These are phyloP conservation scores for Rotaria sp. DNA, from an alignment of 2,888 invertebrate species.

Conservation along the genomic window DNA sequence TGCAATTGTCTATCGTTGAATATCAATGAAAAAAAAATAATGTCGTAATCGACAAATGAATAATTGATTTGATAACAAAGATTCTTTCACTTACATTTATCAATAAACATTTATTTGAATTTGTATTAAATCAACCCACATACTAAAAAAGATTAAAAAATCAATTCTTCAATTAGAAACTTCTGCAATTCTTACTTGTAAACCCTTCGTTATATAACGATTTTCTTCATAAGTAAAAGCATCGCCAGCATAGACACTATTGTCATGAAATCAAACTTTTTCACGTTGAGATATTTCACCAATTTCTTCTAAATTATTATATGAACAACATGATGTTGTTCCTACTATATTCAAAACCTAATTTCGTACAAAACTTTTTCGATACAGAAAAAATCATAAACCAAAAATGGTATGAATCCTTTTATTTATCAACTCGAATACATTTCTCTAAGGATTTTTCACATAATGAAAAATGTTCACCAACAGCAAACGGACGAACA, in stretches of 20 bases:
- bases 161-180: not conserved
- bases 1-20: too few relatives aligned
- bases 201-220: conserved; percentile 67
- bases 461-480: conserved; percentile 51
- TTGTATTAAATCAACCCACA: conserved; percentile 93
- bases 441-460: conserved; percentile 60
- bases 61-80: too few relatives aligned
- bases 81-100: too few relatives aligned
- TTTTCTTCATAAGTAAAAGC: conserved; percentile 93
- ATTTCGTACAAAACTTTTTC: too few relatives aligned
- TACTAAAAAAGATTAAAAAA: conserved; percentile 48
- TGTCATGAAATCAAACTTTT: conserved; percentile 83
- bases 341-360: conserved; percentile 70
- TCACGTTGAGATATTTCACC: conserved; percentile 69
- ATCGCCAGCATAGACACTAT: conserved; percentile 93
- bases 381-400: conserved; percentile 64
- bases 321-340: conserved; percentile 91
- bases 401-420: conserved; percentile 90
- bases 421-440: conserved; percentile 78
- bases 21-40: too few relatives aligned
- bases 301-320: conserved; percentile 84
- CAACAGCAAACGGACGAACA: conserved; percentile 53
- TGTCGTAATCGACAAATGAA: too few relatives aligned
- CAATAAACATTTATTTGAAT: conserved; percentile 91
- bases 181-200: conserved; percentile 53